Percentiles rank a stretch among this genome's conserved stretches.
Evolutionary conservation across 2,888 invertebrate genomes (phyloP).

Genomic region (Notocelia uddmanniana): DNA sequence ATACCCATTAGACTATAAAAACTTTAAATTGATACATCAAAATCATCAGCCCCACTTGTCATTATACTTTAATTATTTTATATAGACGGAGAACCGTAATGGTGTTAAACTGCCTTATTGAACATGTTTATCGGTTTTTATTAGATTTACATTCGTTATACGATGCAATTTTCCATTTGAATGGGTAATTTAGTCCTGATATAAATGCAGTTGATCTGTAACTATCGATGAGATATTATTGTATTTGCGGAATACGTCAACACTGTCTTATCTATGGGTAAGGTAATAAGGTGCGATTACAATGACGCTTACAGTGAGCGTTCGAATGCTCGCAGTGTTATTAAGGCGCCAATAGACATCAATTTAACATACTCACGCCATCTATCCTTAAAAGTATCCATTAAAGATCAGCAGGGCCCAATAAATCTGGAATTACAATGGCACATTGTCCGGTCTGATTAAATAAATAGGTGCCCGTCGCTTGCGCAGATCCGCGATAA

Average conservation of each 20-base stretch:
- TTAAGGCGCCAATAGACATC: slow-evolving; percentile 33
- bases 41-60: slow-evolving; percentile 5
- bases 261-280: not conserved
- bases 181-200: not conserved
- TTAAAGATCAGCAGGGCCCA: slow-evolving; percentile 69
- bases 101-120: slow-evolving; percentile 17
- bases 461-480: slow-evolving; percentile 82
- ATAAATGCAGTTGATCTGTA: slow-evolving; percentile 9
- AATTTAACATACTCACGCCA: slow-evolving; percentile 50
- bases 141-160: slow-evolving; percentile 26
- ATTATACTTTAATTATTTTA: slow-evolving; percentile 30
- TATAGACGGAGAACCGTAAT: slow-evolving; percentile 29
- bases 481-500: slow-evolving; percentile 77
- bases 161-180: not conserved
- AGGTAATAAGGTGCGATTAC: not conserved
- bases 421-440: slow-evolving; percentile 83
- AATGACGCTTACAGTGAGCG: not conserved
- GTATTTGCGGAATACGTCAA: not conserved
- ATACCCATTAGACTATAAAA: slow-evolving; percentile 35
- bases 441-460: slow-evolving; percentile 85
- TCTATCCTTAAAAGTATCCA: slow-evolving; percentile 63
- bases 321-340: not conserved
- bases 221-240: slow-evolving; percentile 6
- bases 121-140: slow-evolving; percentile 27
- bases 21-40: slow-evolving; percentile 37